Base-by-base conservation (phyloP, 1,140 invertebrate genomes). In the Meteorus sp. region DNA sequence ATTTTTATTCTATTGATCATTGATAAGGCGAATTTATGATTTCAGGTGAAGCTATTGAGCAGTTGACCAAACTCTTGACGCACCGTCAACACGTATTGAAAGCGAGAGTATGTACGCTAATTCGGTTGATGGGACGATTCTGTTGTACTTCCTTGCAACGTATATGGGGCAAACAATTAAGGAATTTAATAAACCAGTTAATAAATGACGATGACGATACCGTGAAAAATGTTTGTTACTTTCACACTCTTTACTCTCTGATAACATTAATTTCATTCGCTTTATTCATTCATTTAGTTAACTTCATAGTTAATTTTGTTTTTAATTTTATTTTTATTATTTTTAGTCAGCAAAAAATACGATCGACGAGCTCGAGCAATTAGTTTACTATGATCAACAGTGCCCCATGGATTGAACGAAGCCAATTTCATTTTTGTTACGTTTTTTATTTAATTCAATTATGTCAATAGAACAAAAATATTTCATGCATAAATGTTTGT, bases 41-140 rank as follows among this genome's bases (percentile, higher is more conserved):
- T 31, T 62, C 63, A 64, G 66, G 67, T 25, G 63, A 56, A 51
- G 45, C 54, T 6, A 48, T 67, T 4, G 80, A 88, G 15, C 82
- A 85, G 57, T 78, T 91, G 37, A 71, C 80, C 8, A 76, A 75
- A 41, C 78, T 91, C 11, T 70, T 91, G 17, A 81, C 82, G 58
- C 85, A 89, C 69, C 78, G 80, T 0, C 85, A 85, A 66, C 78
- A 82, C 37, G 66, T 84, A 2, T 53, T 91, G 3, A 82, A 83
- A 60, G 82, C 85, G 52, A 82, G 89, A 70, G 81, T 82, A 9
- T 91, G 89, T 64, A 84, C 85, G 37, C 77, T 92, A 8, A 74
- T 91, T 0, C 81, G 85, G 63, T 75, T 89, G 2, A 70, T 91
- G 20, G 86, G 84, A 11, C 85, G 84, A 52, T 87, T 86, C 64